Evolutionary conservation across 2,797 vertebrate genomes (phyloP), one percentile per base, ranked within the genome.

Genomic region (Glyptemys insculpta): DNA sequence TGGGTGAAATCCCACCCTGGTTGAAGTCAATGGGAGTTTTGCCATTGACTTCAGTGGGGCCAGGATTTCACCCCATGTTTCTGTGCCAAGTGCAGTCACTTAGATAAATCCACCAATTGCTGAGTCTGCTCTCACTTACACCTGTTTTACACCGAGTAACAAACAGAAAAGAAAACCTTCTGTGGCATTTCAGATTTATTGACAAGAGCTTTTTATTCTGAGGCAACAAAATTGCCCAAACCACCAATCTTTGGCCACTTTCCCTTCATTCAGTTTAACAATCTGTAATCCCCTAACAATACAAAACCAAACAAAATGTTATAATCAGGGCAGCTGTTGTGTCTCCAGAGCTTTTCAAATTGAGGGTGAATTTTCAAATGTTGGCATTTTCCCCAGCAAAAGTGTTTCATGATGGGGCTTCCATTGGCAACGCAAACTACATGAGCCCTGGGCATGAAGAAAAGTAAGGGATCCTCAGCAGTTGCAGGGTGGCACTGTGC

Each of bases 251-350:
- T 79, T 90, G 29, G 47, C 0, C 0, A 93, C 89, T 91, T 94
- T 85, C 50, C 85, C 41, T 88, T 93, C 37, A 87, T 84, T 96
- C 53, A 56, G 25, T 44, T 93, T 92, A 96, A 91, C 72, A 82
- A 56, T n/a, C 21, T 47, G 23, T 27, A 41, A 76, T 47, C 37
- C 41, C 12, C 25, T 44, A 74, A 44, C 6, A 44, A 47, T 6
- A 76, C 7, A 27, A 44, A 76, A 94, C 90, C 85, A 97, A 96
- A 86, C 41, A 79, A 97, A 91, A 86, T 23, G 2, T 97, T 93
- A 53, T 23, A 89, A 95, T 94, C 80, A 93, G 54, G 65, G 88
- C 3, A 87, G 74, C 81, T 92, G 31, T 50, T 92, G 87, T 19
- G 47, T 87, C 86, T 94, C 72, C 88, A 79, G 65, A 92, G 90